A percentile compares a stretch with the other conserved stretches of the same genome.
phyloP scores from a whole-genome alignment of 2,797 vertebrate genomes.

The Euphonia xanthogaster region DNA sequence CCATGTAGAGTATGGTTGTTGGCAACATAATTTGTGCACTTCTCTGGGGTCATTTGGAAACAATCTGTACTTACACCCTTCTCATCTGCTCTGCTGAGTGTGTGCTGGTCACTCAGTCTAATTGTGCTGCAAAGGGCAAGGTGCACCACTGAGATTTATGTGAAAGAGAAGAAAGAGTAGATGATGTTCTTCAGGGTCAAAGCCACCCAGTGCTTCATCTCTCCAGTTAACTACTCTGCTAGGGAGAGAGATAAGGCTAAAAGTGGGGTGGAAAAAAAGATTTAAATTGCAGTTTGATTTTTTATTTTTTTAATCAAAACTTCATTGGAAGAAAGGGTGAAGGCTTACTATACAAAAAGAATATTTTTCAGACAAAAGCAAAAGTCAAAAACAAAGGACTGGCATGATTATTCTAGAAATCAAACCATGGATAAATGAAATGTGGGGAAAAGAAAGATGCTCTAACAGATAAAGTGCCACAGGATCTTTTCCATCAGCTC shows the following conservation, averaged over 20 bases:
- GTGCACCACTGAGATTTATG: not conserved
- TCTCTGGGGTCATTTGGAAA: conserved; percentile 1
- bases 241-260: not conserved
- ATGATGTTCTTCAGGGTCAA: not conserved
- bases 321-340: not conserved
- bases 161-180: not conserved
- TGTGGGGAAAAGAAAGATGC: not conserved
- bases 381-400: not conserved
- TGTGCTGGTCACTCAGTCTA: not conserved
- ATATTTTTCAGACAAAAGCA: not conserved
- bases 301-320: not conserved
- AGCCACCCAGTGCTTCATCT: not conserved
- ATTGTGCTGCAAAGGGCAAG: not conserved
- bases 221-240: not conserved
- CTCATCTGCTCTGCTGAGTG: not conserved
- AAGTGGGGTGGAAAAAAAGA: not conserved
- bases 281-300: not conserved
- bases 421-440: not conserved
- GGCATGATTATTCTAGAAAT: not conserved
- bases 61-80: not conserved
- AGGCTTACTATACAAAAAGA: not conserved
- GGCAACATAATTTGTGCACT: not conserved
- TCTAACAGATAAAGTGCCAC: not conserved
- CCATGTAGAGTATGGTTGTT: not conserved
- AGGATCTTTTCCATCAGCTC: not conserved